Base-by-base conservation (phyloP, 2,797 vertebrate genomes). In the Rhynchotus rufescens region DNA sequence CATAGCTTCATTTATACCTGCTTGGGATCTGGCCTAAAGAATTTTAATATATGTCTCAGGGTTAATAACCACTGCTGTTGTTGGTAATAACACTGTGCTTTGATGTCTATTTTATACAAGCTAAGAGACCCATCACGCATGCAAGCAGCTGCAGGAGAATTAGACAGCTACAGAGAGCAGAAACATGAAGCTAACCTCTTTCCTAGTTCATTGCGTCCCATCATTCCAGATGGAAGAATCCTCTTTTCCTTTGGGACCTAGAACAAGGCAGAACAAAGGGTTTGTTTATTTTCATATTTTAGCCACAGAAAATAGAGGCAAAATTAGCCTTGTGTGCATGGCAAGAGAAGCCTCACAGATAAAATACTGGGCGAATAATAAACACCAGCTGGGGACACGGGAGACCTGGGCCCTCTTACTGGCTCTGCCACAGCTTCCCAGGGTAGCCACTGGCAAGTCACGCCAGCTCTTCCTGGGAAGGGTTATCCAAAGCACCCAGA, bases 221-320 rank as follows among this genome's bases (percentile, higher is more conserved):
- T 81, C 4, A 98, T 97, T 81, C 95, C 97, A 80, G 97, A 97
- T 9, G 95, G 82, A 51, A 97, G 87, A 32, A 97, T 96, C 97
- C 98, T 99, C 95, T 98, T 99, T 44, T 99, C 99, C 96, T 99
- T 99, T 11, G 98, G 98, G 40, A 83, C 98, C 99, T 99, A 86
- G 56, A 69, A 62, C 64, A 57, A 67, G 89, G 51, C 74, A 83
- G 72, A 86, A 66, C 66, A 81, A 66, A 76, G 45, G 23, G 15
- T n/a, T 84, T n/a, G 66, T 23, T 93, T 21, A 26, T 25, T 25
- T 54, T 38, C 42, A 10, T 42, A 23, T 52, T 71, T 87, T 36
- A 47, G 44, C 62, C 9, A 68, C 32, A 74, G 83, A 23, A 74
- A 81, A 7, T 49, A 79, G 73, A 72, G 45, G 76, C 21, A 83